Evolutionary conservation across 2,888 invertebrate species (phyloP).

Genomic region (Luperina nickerlii): DNA sequence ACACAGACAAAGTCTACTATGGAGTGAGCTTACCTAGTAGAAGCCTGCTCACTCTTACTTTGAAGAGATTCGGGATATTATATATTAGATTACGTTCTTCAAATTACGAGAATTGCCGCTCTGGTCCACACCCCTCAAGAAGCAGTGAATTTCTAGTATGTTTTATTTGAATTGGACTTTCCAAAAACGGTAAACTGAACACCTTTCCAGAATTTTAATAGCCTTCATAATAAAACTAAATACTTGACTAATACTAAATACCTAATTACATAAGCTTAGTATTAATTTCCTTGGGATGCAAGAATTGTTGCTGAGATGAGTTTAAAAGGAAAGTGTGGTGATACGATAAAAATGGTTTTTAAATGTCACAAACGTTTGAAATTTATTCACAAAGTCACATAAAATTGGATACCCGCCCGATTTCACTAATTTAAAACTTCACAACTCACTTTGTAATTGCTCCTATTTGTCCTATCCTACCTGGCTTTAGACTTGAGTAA

Average conservation of each 20-base stretch:
- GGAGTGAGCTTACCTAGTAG: no score
- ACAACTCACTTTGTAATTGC: background rate
- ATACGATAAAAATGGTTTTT: background rate
- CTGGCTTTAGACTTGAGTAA: background rate
- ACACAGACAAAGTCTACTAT: no score
- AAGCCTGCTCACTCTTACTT: no score
- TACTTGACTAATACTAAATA: background rate
- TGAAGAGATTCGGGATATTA: no score
- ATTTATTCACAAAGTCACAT: no score
- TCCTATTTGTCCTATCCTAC: background rate
- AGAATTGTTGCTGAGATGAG: background rate
- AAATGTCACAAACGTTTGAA: background rate
- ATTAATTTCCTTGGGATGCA: background rate
- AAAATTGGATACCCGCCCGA: background rate
- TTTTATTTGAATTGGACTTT: background rate
- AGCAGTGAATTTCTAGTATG: background rate
- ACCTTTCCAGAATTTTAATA: background rate
- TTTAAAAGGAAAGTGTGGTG: background rate
- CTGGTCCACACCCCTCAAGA: no score
- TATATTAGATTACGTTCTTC: no score
- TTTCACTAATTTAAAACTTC: background rate
- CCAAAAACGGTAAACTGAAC: background rate
- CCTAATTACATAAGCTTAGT: background rate
- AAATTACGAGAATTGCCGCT: no score
- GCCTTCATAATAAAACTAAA: background rate